Evolutionary conservation across 2,888 invertebrate genomes (phyloP).

Genomic region (Caenorhabditis sinica): DNA sequence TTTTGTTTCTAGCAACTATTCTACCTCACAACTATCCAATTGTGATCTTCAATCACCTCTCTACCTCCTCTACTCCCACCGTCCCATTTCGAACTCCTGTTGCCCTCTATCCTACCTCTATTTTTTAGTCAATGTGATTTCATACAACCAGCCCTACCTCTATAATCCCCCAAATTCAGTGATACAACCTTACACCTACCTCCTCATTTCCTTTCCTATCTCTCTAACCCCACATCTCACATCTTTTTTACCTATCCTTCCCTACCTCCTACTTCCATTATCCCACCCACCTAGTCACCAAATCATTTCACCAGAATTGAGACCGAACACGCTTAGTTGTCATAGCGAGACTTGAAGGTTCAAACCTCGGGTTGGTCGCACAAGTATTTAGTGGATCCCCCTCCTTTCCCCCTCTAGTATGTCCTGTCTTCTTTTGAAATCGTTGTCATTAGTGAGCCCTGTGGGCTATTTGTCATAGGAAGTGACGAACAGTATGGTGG

Average conservation of each 20-base stretch:
- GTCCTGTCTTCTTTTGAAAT: not conserved
- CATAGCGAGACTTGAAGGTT: not conserved
- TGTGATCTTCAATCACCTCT: conserved; percentile 15
- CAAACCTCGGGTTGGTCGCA: not conserved
- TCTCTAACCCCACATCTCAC: too few species aligned
- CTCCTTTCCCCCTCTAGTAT: not conserved
- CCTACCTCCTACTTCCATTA: not conserved
- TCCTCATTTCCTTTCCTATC: not conserved
- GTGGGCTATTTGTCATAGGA: conserved; percentile 17
- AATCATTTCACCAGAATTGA: not conserved
- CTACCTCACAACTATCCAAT: conserved; percentile 40
- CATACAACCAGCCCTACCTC: conserved; percentile 44
- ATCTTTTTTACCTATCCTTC: not conserved
- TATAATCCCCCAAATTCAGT: conserved; percentile 1
- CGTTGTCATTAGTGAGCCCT: not conserved
- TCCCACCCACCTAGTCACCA: too few species aligned
- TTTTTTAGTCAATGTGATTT: conserved; percentile 6
- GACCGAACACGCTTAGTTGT: not conserved
- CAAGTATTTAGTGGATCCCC: not conserved
- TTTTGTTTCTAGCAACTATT: not conserved
- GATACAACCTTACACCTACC: conserved; percentile 5
- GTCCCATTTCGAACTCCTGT: not conserved
- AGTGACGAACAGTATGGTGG: not conserved
- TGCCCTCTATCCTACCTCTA: conserved; percentile 18
- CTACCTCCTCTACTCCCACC: conserved; percentile 10